These are phyloP conservation scores for Zoroaster sp. DNA, from an alignment of 53 echinoderm and acorn worm species.

Conservation along the genomic window DNA sequence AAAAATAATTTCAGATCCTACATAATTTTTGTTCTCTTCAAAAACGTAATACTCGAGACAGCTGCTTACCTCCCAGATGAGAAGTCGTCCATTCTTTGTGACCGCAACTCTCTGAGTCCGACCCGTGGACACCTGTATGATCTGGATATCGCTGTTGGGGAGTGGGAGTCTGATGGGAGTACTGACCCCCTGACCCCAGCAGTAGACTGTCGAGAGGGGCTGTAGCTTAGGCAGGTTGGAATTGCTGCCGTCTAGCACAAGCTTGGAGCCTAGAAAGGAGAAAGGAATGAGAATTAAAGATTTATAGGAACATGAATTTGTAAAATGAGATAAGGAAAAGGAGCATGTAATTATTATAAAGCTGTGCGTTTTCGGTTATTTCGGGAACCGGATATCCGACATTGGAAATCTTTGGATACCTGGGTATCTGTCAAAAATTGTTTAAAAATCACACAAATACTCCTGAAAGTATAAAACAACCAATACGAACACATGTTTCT, in stretches of 20 bases:
- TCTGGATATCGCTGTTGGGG: constrained; percentile 85
- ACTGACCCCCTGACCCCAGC: constrained; percentile 86
- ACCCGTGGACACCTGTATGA: constrained; percentile 78
- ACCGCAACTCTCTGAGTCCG: constrained; percentile 87
- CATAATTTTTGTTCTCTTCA: no score
- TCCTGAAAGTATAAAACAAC: no score
- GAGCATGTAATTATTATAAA: neutral
- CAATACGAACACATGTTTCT: no score
- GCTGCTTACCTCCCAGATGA: constrained; percentile 90
- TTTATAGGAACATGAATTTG: no score
- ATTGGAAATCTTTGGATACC: no score
- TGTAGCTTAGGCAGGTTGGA: constrained; percentile 72
- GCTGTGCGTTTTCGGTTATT: no score
- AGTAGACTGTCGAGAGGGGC: constrained; percentile 77
- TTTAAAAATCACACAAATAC: no score
- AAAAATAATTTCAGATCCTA: no score
- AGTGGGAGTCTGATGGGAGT: constrained; percentile 82
- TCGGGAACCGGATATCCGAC: no score
- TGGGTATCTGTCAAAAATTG: neutral
- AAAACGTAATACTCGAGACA: no score
- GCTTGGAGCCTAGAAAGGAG: constrained; percentile 39
- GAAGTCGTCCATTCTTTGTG: constrained; percentile 86
- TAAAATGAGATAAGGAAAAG: neutral
- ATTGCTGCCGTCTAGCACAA: constrained; percentile 74
- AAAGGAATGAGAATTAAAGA: neutral